Conservation (phyloP, 2,113 vertebrate species). For the Megatriorchis doriae region DNA sequence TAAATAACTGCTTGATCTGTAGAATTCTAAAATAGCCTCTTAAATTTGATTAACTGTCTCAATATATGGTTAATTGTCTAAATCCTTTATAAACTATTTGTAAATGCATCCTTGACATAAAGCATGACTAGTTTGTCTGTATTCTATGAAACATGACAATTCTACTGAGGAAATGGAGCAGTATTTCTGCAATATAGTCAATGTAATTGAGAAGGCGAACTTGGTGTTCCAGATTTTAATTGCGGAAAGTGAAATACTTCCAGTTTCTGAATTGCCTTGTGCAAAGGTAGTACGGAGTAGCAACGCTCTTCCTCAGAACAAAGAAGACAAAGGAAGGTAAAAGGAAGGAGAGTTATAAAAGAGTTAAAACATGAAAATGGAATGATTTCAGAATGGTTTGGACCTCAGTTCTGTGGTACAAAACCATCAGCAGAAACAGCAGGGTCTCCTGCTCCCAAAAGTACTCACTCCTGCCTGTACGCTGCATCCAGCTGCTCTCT, state of each 20-base stretch:
- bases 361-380: neutral
- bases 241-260: neutral
- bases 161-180: slow-evolving; percentile 13
- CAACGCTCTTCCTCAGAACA: neutral
- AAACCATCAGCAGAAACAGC: neutral
- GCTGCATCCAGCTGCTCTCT: neutral
- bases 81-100: slow-evolving; percentile 53
- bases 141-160: slow-evolving; percentile 29
- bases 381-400: neutral
- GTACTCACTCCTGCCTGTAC: neutral
- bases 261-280: neutral
- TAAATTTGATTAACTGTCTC: slow-evolving; percentile 52
- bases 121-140: neutral
- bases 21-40: slow-evolving; percentile 29
- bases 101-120: slow-evolving; percentile 23
- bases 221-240: neutral
- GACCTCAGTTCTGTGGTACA: neutral
- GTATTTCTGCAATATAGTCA: neutral
- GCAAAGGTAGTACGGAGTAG: neutral
- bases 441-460: neutral
- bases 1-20: slow-evolving; percentile 34
- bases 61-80: slow-evolving; percentile 27
- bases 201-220: neutral
- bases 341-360: neutral
- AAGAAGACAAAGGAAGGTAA: neutral